phyloP scores from a whole-genome alignment of 2,888 invertebrate genomes.

The Cheilosia variabilis region DNA sequence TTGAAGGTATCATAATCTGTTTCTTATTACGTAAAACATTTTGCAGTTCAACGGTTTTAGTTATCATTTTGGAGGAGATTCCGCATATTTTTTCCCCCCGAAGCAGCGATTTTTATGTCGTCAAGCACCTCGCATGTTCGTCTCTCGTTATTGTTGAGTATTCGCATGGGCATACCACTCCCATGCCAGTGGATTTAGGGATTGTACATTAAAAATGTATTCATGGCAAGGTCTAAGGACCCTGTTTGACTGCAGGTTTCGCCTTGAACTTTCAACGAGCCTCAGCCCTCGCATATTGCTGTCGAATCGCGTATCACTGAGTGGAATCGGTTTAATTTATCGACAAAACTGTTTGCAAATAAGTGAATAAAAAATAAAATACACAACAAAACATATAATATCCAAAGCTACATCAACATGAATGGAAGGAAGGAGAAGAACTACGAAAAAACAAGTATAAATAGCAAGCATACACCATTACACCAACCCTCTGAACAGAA shows the following conservation, averaged over 20 bases:
- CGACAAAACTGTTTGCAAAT: slow-evolving; percentile 13
- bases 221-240: too few relatives aligned
- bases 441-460: slow-evolving; percentile 5
- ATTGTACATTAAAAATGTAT: too few relatives aligned
- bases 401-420: neutral
- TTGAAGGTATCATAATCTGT: too few relatives aligned
- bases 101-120: neutral
- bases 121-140: neutral
- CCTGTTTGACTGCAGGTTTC: too few relatives aligned
- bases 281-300: neutral
- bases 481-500: slow-evolving; percentile 67
- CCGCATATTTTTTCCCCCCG: neutral
- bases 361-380: neutral
- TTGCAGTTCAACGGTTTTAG: neutral
- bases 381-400: neutral
- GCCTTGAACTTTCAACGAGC: too few relatives aligned
- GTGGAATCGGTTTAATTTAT: slow-evolving; percentile 1
- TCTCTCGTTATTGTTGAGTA: neutral
- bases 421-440: neutral
- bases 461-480: slow-evolving; percentile 59
- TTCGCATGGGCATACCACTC: neutral
- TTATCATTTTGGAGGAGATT: neutral
- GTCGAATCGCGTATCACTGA: neutral
- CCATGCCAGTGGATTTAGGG: too few relatives aligned
- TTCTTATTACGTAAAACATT: too few relatives aligned